A percentile compares a stretch with the other conserved stretches of the same genome.
Evolutionary conservation across 2,888 invertebrate species (phyloP).

Genomic region (Trachelus stipa): DNA sequence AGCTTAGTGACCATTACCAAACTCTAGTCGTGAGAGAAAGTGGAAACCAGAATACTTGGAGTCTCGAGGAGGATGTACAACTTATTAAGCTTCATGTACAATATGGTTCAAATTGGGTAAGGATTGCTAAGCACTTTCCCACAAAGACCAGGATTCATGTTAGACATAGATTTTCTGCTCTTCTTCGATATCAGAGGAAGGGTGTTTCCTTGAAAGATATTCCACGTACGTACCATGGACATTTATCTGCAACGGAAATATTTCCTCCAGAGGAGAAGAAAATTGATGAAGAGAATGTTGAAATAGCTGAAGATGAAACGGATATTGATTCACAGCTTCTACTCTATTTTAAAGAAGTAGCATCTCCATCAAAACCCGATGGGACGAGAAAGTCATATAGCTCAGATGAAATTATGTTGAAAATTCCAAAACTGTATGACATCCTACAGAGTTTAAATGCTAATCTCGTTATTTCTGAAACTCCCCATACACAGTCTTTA

Average conservation of each 20-base stretch:
- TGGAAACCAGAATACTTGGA: slow-evolving; percentile 70
- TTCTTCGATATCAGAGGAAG: slow-evolving; percentile 50
- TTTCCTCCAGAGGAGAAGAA: slow-evolving; percentile 1
- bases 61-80: slow-evolving; percentile 74
- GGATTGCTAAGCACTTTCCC: slow-evolving; percentile 69
- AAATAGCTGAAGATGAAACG: slow-evolving; percentile 63
- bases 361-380: slow-evolving; percentile 52
- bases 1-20: slow-evolving; percentile 73
- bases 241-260: background rate
- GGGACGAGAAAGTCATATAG: slow-evolving; percentile 61
- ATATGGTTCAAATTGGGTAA: slow-evolving; percentile 68
- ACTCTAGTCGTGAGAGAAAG: slow-evolving; percentile 66
- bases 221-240: slow-evolving; percentile 21
- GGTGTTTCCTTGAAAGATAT: slow-evolving; percentile 32
- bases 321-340: slow-evolving; percentile 54
- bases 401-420: slow-evolving; percentile 58
- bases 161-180: slow-evolving; percentile 71
- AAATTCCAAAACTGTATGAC: slow-evolving; percentile 64
- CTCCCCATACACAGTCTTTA: slow-evolving; percentile 34
- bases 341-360: slow-evolving; percentile 42
- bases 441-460: slow-evolving; percentile 54
- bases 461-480: slow-evolving; percentile 41
- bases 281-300: background rate
- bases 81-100: slow-evolving; percentile 65
- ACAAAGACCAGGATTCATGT: slow-evolving; percentile 72